A percentile compares a stretch with the other conserved stretches of the same genome.
These are phyloP conservation scores for Crocallis elinguaria DNA, from an alignment of 2,888 invertebrate species.

Conservation along the genomic window DNA sequence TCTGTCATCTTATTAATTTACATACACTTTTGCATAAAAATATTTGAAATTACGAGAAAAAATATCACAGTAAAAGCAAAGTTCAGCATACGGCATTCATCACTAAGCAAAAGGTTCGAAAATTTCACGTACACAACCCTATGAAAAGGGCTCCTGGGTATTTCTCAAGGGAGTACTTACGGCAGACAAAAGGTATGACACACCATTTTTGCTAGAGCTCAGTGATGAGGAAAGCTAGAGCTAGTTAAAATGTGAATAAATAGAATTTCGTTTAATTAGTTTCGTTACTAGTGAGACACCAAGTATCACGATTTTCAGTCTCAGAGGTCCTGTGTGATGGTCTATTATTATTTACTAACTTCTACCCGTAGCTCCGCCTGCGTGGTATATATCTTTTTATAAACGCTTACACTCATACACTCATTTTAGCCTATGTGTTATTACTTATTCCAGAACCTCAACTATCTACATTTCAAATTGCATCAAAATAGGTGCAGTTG, in stretches of 20 bases:
- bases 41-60: background rate
- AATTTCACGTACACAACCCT: slow-evolving; percentile 11
- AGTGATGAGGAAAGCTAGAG: no score
- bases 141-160: slow-evolving; percentile 11
- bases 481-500: no score
- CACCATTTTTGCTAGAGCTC: background rate
- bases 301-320: background rate
- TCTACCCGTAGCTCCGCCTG: no score
- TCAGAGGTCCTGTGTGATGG: background rate
- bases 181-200: slow-evolving; percentile 8
- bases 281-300: background rate
- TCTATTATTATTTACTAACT: no score
- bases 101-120: slow-evolving; percentile 2
- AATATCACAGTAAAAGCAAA: background rate
- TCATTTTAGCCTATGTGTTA: no score
- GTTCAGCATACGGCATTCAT: background rate
- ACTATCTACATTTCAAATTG: no score
- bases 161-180: slow-evolving; percentile 20
- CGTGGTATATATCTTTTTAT: no score
- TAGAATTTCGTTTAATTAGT: background rate
- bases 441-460: no score
- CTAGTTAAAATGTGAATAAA: background rate
- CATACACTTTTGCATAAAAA: no score
- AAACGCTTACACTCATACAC: no score
- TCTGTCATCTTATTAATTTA: no score